These are phyloP conservation scores for Ibycter americanus DNA, from an alignment of 2,797 vertebrate genomes.

Conservation along the genomic window DNA sequence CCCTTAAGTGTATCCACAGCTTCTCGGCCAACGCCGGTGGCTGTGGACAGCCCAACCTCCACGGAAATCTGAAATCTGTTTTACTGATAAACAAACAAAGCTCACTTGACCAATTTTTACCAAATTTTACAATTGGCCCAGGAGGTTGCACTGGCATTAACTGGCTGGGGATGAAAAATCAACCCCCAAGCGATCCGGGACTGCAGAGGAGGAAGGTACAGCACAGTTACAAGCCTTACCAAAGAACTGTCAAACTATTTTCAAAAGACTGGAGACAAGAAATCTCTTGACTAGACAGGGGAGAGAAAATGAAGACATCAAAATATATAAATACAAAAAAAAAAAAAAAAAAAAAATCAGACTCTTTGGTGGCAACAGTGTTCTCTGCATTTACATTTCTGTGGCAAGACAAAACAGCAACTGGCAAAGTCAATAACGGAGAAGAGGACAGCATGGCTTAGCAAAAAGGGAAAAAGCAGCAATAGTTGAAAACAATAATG, in stretches of 20 bases:
- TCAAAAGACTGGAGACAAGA: slow-evolving; percentile 40
- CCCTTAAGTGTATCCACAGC: fast-evolving
- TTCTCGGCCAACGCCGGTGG: fast-evolving
- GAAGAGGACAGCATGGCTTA: background rate
- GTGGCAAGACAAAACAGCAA: slow-evolving; percentile 25
- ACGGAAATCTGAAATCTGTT: fast-evolving
- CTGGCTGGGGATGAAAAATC: background rate
- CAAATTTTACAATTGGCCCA: background rate
- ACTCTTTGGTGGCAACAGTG: background rate
- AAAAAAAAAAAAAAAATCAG: background rate
- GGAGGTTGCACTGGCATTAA: background rate
- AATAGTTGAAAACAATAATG: background rate
- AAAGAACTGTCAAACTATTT: slow-evolving; percentile 56
- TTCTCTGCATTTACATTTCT: slow-evolving; percentile 15
- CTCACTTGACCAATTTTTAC: background rate
- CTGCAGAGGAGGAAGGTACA: background rate
- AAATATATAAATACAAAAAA: slow-evolving; percentile 54
- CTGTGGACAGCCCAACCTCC: background rate
- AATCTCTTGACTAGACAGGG: slow-evolving; percentile 45
- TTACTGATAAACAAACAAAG: fast-evolving
- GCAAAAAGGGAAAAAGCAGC: background rate
- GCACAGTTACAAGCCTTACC: background rate
- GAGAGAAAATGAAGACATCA: slow-evolving; percentile 57
- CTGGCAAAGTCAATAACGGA: background rate
- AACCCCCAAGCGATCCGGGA: background rate